Evolutionary conservation across 2,113 vertebrate species (phyloP).

Genomic region (Notarius quadriscutis): DNA sequence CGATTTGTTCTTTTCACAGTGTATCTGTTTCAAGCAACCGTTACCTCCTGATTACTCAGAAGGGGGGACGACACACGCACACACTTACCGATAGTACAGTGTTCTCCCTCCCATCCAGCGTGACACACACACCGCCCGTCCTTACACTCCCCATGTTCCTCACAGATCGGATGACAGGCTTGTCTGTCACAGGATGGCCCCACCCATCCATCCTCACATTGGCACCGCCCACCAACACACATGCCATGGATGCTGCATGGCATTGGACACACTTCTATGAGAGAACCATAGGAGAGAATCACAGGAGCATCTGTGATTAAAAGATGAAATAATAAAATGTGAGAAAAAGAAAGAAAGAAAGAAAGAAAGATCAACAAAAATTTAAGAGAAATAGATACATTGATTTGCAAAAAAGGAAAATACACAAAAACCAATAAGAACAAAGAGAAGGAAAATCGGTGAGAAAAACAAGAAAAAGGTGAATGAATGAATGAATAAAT

Average conservation of each 20-base stretch:
- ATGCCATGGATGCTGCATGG: constrained; percentile 80
- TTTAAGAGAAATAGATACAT: not conserved
- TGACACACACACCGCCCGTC: constrained; percentile 95
- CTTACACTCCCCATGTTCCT: constrained; percentile 90
- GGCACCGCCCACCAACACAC: constrained; percentile 79
- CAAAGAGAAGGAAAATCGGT: not conserved
- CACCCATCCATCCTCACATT: constrained; percentile 85
- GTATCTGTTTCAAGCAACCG: constrained; percentile 34
- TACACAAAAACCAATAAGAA: not conserved
- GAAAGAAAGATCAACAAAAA: not conserved
- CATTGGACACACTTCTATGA: constrained; percentile 79
- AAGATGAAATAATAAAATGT: too few relatives aligned
- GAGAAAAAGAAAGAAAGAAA: not conserved
- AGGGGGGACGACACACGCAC: not conserved
- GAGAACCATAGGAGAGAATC: not conserved
- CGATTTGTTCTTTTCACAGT: constrained; percentile 19
- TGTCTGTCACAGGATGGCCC: constrained; percentile 80
- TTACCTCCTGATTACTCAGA: constrained; percentile 14
- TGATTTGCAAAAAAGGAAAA: not conserved
- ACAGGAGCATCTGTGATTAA: too few relatives aligned
- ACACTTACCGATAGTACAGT: constrained; percentile 92
- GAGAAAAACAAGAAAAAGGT: not conserved
- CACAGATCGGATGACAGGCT: constrained; percentile 79
- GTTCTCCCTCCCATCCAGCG: constrained; percentile 97
- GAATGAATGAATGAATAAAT: not conserved